Evolutionary conservation across 2,113 vertebrate species (phyloP).

Genomic region (Papio anubis): DNA sequence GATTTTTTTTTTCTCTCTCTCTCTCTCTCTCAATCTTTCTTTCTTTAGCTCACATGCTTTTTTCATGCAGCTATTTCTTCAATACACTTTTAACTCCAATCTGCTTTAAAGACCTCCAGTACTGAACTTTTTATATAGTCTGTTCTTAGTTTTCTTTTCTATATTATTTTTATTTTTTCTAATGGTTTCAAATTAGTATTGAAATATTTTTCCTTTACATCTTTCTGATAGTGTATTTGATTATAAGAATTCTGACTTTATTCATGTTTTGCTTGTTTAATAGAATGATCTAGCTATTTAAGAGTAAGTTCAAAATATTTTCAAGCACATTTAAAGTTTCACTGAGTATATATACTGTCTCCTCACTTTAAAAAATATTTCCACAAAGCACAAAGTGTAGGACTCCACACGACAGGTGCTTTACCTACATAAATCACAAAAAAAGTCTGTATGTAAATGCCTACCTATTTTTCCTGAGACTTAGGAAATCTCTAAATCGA

Average conservation of each 20-base stretch:
- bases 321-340: neutral
- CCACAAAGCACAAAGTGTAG: neutral
- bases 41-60: neutral
- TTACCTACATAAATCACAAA: neutral
- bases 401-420: neutral
- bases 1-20: neutral
- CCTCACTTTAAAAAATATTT: neutral
- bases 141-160: neutral
- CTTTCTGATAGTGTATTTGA: neutral
- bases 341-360: neutral
- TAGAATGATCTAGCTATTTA: neutral
- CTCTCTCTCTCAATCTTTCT: neutral
- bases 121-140: neutral
- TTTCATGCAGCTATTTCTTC: neutral
- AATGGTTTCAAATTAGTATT: neutral
- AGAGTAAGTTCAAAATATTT: neutral
- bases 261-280: neutral
- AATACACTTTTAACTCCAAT: neutral
- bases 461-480: neutral
- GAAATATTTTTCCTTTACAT: neutral
- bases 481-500: neutral
- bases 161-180: neutral
- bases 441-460: neutral
- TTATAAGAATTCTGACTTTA: neutral
- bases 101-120: neutral